phyloP scores from a whole-genome alignment of 2,888 invertebrate species.

The Arctia plantaginis region DNA sequence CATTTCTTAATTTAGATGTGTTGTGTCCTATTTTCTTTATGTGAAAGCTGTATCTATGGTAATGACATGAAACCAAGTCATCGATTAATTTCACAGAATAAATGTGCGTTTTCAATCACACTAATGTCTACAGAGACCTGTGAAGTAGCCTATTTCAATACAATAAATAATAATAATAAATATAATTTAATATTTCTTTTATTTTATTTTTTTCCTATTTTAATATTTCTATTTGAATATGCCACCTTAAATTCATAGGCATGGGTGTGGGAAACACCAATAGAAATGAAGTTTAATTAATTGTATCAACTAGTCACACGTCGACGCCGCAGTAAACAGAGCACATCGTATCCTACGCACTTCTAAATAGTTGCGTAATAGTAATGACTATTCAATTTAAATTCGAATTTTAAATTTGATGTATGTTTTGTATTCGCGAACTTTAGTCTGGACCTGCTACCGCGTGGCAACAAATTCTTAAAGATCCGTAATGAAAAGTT shows the following conservation, averaged over 20 bases:
- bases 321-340: background rate
- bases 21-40: background rate
- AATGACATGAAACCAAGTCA: background rate
- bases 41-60: background rate
- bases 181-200: too few species aligned
- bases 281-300: background rate
- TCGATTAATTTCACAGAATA: background rate
- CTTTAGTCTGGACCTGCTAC: too few species aligned
- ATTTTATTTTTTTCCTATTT: too few species aligned
- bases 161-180: too few species aligned
- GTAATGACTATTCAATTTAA: background rate
- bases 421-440: too few species aligned
- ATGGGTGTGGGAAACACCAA: constrained; percentile 1
- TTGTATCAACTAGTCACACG: background rate
- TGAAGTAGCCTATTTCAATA: background rate
- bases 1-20: background rate
- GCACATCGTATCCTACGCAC: background rate
- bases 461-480: too few species aligned
- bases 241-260: constrained; percentile 6
- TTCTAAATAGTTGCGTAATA: background rate
- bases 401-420: background rate
- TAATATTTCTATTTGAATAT: constrained; percentile 13
- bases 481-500: too few species aligned
- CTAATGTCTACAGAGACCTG: background rate
- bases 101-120: background rate